A percentile compares a stretch with the other conserved stretches of the same genome.
Evolutionary conservation across 1,140 invertebrate species (phyloP).

Genomic region (Ridgeia piscesae): DNA sequence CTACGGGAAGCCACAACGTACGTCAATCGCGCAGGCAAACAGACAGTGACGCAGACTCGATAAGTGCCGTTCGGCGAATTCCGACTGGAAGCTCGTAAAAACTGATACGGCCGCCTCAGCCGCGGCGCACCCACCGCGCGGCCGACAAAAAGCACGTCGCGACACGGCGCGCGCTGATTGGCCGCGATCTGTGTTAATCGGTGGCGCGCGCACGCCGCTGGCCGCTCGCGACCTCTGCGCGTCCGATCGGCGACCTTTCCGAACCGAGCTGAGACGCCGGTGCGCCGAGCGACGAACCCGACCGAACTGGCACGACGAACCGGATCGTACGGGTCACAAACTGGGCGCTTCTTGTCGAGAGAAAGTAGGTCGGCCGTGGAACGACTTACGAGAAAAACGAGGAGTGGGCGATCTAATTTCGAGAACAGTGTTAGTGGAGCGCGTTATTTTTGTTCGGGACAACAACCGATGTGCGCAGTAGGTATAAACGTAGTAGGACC

Average conservation of each 20-base stretch:
- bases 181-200: not conserved
- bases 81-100: not conserved
- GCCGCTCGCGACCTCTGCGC: not conserved
- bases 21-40: not conserved
- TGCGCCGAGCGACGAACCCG: not conserved
- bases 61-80: no score
- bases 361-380: not conserved
- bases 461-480: not conserved
- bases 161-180: not conserved
- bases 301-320: not conserved
- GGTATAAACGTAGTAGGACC: no score
- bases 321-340: not conserved
- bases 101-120: not conserved
- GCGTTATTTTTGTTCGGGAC: not conserved
- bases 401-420: not conserved
- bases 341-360: not conserved
- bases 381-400: not conserved
- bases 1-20: not conserved
- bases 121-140: not conserved
- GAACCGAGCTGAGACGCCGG: not conserved
- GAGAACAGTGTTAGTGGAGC: not conserved
- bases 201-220: not conserved
- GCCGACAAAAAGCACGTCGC: not conserved
- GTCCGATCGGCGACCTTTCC: not conserved
- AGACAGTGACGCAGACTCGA: no score